These are phyloP conservation scores for Brachyrhaphis roseni DNA, from an alignment of 2,797 vertebrate genomes.

Conservation along the genomic window DNA sequence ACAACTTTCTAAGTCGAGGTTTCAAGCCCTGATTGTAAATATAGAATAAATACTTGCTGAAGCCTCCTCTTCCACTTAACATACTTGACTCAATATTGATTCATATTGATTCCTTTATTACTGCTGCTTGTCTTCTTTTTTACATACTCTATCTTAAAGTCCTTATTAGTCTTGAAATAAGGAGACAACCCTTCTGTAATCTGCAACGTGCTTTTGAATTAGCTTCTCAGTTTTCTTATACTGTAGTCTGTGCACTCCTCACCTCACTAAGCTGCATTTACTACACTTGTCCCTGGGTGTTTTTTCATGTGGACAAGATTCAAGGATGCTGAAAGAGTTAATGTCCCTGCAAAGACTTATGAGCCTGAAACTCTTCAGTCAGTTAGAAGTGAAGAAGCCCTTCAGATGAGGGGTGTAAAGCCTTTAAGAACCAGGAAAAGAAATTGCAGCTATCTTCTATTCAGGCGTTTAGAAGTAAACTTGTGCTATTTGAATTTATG, in stretches of 20 bases:
- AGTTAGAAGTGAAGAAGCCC: constrained; percentile 3
- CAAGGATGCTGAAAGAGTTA: not conserved
- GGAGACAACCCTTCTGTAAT: not conserved
- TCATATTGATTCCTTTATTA: not conserved
- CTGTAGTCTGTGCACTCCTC: not conserved
- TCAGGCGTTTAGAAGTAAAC: constrained; percentile 2
- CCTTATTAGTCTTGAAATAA: not conserved
- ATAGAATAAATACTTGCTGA: not conserved
- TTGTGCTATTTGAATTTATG: not conserved
- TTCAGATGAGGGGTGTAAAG: constrained; percentile 7
- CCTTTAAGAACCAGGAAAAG: constrained; percentile 10
- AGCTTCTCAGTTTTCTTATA: not conserved
- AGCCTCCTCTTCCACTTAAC: not conserved
- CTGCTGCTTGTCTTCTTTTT: not conserved
- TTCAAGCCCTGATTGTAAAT: not conserved
- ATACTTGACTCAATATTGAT: not conserved
- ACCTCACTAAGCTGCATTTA: not conserved
- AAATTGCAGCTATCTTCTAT: not conserved
- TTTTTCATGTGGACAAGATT: not conserved
- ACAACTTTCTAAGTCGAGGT: not conserved
- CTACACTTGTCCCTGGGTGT: not conserved
- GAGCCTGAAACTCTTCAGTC: not conserved
- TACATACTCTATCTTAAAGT: not conserved
- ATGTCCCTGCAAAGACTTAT: not conserved
- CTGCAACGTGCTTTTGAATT: not conserved